Percentiles rank a stretch among this genome's conserved stretches.
Evolutionary conservation across 2,113 vertebrate genomes (phyloP).

Genomic region (Origma solitaria): DNA sequence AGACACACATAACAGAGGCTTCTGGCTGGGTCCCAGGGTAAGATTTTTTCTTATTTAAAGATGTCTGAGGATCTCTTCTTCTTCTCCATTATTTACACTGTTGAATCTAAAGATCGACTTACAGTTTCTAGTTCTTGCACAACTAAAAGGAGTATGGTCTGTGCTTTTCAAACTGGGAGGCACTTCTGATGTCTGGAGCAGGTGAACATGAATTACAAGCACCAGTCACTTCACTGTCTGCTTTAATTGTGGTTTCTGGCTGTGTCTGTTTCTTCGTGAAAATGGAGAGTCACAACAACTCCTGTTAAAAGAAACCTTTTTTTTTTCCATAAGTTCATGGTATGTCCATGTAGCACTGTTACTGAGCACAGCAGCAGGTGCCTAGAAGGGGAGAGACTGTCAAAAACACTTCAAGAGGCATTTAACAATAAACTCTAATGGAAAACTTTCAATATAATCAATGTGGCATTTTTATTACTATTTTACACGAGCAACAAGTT

Average conservation of each 20-base stretch:
- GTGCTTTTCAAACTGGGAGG: neutral
- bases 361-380: neutral
- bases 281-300: neutral
- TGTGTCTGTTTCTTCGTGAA: neutral
- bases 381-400: neutral
- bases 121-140: neutral
- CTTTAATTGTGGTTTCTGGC: neutral
- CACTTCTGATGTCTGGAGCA: neutral
- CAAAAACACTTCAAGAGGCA: neutral
- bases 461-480: neutral
- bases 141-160: neutral
- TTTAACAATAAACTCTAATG: neutral
- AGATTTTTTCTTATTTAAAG: neutral
- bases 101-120: neutral
- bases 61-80: neutral
- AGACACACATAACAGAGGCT: constrained; percentile 76
- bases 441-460: neutral
- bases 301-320: neutral
- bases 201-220: neutral
- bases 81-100: neutral
- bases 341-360: neutral
- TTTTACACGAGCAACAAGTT: neutral
- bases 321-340: neutral
- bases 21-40: constrained; percentile 81
- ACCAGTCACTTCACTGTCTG: neutral